These are phyloP conservation scores for Nothocercus nigrocapillus DNA, from an alignment of 2,113 vertebrate genomes.

Conservation along the genomic window DNA sequence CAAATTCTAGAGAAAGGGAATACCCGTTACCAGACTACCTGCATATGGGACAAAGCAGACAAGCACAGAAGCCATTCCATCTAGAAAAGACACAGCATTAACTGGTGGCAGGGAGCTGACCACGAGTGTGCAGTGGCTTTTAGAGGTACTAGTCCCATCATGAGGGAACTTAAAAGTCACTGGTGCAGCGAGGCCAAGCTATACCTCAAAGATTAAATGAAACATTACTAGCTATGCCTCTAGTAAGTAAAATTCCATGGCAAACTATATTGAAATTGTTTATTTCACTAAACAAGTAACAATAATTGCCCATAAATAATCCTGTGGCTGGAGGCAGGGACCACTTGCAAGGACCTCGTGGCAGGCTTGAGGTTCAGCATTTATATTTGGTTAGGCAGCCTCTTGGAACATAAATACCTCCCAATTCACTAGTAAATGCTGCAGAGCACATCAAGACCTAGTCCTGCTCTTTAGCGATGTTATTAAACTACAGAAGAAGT, in stretches of 20 bases:
- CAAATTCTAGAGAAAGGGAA: not conserved
- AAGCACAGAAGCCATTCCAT: not conserved
- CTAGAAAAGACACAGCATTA: not conserved
- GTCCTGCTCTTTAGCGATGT: not conserved
- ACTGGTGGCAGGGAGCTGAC: not conserved
- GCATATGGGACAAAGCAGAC: not conserved
- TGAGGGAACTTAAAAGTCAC: not conserved
- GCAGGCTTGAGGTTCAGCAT: not conserved
- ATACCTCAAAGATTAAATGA: not conserved
- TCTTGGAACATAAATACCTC: not conserved
- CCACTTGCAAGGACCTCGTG: not conserved
- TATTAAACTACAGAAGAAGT: not conserved
- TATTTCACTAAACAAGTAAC: not conserved
- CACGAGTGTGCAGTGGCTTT: accelerated
- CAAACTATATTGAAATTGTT: not conserved
- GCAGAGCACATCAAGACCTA: not conserved
- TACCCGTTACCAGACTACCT: not conserved
- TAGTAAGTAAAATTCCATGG: not conserved
- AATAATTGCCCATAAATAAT: not conserved
- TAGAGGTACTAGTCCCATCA: not conserved
- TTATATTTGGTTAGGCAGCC: not conserved
- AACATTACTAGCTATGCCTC: not conserved
- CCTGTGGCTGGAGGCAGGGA: not conserved
- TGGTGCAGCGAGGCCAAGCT: not conserved
- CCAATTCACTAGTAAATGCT: not conserved